phyloP scores from a whole-genome alignment of 2,113 vertebrate species.

The Larimichthys polyactis region DNA sequence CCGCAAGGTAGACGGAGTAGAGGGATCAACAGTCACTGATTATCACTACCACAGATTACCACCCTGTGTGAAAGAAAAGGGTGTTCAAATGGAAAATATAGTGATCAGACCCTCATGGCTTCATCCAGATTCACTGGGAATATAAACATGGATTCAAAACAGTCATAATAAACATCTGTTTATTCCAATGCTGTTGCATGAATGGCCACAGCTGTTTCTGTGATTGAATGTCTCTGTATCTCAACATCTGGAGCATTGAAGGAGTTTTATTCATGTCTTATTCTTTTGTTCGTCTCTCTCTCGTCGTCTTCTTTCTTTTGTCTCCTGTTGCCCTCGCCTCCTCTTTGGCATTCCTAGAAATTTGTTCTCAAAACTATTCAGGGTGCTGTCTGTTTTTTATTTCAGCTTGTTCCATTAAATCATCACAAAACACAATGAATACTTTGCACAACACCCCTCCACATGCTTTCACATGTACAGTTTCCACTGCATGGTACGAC shows the following conservation, averaged over 20 bases:
- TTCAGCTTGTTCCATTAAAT: conserved; percentile 42
- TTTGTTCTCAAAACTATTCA: conserved; percentile 9
- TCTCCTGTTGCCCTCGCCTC: conserved; percentile 2
- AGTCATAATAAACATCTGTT: conserved; percentile 23
- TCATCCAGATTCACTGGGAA: not conserved
- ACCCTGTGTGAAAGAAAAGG: conserved; percentile 14
- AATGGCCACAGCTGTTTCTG: conserved; percentile 4
- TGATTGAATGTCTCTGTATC: not conserved
- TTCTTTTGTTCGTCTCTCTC: conserved; percentile 10
- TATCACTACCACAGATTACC: conserved; percentile 31
- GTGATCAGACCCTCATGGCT: not conserved
- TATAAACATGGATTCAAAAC: not conserved
- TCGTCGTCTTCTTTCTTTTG: not conserved
- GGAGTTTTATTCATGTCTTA: conserved; percentile 2
- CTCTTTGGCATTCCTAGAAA: conserved; percentile 16
- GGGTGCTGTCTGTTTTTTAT: conserved; percentile 21
- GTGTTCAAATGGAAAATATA: conserved; percentile 28
- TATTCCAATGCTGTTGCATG: conserved; percentile 1
- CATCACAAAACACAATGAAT: conserved; percentile 27
- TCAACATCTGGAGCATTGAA: conserved; percentile 39
- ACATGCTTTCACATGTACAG: conserved; percentile 56
- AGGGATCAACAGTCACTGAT: conserved; percentile 13
- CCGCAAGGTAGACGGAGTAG: not conserved
- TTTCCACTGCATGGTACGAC: not conserved
- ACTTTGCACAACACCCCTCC: conserved; percentile 42